Percentiles rank a stretch among this genome's conserved stretches.
phyloP scores from a whole-genome alignment of 2,113 vertebrate species.

The Dolichallabes microphthalmus region DNA sequence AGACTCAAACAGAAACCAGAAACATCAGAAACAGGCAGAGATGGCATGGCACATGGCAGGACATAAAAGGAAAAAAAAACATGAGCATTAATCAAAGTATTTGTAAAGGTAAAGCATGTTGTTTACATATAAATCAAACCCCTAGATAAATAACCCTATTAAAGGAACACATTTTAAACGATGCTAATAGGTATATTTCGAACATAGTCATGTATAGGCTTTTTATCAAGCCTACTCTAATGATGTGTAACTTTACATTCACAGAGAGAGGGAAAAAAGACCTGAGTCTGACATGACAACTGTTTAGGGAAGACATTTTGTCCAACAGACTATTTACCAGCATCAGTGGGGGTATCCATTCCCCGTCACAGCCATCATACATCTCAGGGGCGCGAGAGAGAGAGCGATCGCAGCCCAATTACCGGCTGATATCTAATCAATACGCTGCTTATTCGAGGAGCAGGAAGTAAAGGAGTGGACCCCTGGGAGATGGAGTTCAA shows the following conservation, averaged over 20 bases:
- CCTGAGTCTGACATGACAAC: constrained; percentile 60
- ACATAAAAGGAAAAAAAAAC: neutral
- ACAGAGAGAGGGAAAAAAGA: constrained; percentile 49
- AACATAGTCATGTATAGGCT: neutral
- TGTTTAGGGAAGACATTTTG: constrained; percentile 71
- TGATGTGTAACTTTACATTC: constrained; percentile 36
- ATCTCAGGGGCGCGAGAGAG: constrained; percentile 84
- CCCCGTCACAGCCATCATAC: constrained; percentile 98
- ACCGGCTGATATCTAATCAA: constrained; percentile 99
- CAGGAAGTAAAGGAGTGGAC: constrained; percentile 99
- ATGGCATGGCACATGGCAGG: neutral
- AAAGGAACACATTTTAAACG: neutral
- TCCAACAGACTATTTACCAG: constrained; percentile 70
- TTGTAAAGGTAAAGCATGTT: neutral
- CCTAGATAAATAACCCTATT: neutral
- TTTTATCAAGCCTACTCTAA: neutral
- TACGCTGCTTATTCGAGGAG: constrained; percentile 98
- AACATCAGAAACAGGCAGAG: neutral
- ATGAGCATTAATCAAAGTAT: neutral
- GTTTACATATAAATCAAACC: neutral
- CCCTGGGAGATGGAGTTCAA: constrained; percentile 95
- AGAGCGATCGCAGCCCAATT: constrained; percentile 98
- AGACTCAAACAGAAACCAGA: neutral
- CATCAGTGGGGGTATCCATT: constrained; percentile 82
- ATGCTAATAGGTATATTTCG: neutral